Evolutionary conservation across 2,113 vertebrate species (phyloP).

Genomic region (Saguinus imperator): DNA sequence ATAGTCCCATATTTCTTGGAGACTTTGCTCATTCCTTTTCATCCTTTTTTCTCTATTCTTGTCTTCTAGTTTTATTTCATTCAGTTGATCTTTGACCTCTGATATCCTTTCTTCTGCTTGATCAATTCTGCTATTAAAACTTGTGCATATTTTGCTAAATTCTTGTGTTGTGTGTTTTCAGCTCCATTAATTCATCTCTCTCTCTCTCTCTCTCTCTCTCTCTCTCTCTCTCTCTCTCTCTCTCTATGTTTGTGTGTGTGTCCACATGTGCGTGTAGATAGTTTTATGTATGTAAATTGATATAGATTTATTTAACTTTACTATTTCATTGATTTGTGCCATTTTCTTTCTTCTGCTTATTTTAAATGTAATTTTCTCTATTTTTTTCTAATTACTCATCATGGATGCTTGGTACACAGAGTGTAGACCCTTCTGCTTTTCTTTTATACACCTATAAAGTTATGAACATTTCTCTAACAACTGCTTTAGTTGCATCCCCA

Average conservation of each 20-base stretch:
- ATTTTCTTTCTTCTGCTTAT: conserved; percentile 16
- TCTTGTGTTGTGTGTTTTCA: too few species aligned
- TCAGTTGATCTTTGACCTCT: too few species aligned
- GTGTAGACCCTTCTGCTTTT: neutral
- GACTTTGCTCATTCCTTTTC: too few species aligned
- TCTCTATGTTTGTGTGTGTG: neutral
- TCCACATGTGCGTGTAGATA: neutral
- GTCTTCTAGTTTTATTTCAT: too few species aligned
- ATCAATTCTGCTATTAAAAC: too few species aligned
- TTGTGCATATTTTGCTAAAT: too few species aligned
- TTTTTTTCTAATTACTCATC: neutral
- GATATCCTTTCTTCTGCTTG: too few species aligned
- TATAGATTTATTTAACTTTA: neutral
- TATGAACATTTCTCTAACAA: neutral
- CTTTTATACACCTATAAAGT: neutral
- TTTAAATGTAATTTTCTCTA: neutral
- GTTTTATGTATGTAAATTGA: neutral
- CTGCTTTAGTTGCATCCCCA: neutral
- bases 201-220: too few species aligned
- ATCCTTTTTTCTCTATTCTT: too few species aligned
- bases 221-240: too few species aligned
- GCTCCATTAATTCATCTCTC: too few species aligned
- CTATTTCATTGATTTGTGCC: neutral
- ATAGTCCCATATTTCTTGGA: too few species aligned
- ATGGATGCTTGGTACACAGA: neutral